Evolutionary conservation across 2,797 vertebrate genomes (phyloP), one percentile per base, ranked within the genome.

Genomic region (Sarcophilus harrisii): DNA sequence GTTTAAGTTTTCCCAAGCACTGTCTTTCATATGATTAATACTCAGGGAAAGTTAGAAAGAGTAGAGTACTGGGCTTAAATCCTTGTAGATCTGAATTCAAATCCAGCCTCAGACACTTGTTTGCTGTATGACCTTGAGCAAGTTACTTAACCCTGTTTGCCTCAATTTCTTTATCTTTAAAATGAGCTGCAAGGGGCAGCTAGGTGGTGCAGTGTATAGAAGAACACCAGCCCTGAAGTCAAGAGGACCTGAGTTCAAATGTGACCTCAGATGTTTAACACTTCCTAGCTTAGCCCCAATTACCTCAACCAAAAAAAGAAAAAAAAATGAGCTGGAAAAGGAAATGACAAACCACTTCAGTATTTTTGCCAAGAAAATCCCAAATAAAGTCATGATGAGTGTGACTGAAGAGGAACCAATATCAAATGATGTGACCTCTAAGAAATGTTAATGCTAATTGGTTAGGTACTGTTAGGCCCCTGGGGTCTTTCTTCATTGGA

Each of bases 1-100:
- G 91, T 93, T 73, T 93, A 96, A 93, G 66, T 73, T 73, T 92
- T 21, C 54, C 90, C 91, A 96, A 89, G 57, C 90, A 93, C 3
- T 87, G 66, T 93, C 52, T 93, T 93, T 90, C 12, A 13, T 45
- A 49, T 45, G 57, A 92, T 45, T 59, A 92, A 45, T 91, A 62
- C 30, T 94, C 66, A 94, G 91, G 52, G 91, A 62, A 92, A 89
- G 5, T 38, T 38, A 73, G 14, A 73, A 30, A 18, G 16, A 73
- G 2, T 38, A 5, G n/a, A 73, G 66, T 16, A 38, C 16, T 73
- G 66, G 16, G 6, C 66, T 10, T 38, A 38, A 13, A 38, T 18
- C 38, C 18, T 9, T 14, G 16, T 38, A 73, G n/a, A 73, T 32
- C 0, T 18, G 6, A 38, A 32, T 73, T 73, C 16, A 73, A 73